Evolutionary conservation across 2,797 vertebrate genomes (phyloP), one percentile per base, ranked within the genome.

Genomic region (Schizothorax lantsangensis): DNA sequence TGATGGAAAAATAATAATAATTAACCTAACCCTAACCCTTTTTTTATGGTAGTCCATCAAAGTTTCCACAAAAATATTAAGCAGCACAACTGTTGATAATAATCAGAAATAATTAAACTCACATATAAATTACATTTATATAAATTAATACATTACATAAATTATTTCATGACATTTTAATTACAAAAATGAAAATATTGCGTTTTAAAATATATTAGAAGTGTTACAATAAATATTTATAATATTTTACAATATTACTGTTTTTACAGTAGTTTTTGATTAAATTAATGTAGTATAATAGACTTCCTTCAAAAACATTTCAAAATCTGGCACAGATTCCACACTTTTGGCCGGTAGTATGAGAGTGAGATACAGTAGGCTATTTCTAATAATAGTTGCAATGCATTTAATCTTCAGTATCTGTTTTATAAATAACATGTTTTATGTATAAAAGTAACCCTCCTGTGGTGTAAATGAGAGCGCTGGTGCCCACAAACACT

Each of bases 361-460:
- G 21, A 21, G 26, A 8, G 38, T 30, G n/a, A 69, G 26, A n/a
- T 26, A 15, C 12, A 64, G 12, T 36, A 15, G 36, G 36, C 36
- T 38, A 40, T 30, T 36, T 68, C 26, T 52, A 33, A 36, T 26
- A 45, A 45, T 5, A 54, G 0, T 6, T 11, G 8, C 38, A 33
- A 33, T 80, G n/a, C 59, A 7, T 64, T 66, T 23, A 43, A 45
- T 30, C n/a, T 30, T 12, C n/a, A 47, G 17, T 49, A n/a, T 81
- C 45, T 38, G 59, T 47, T 62, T 62, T 15, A 47, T 49, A 33
- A 47, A 81, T 52, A 17, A 1, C 11, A 43, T 21, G 74, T 11
- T 69, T 79, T 71, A 79, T 79, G 38, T 17, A 79, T 71, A 62
- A 26, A 66, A 85, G 62, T 52, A 38, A 69, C 19, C 47, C 33